Percentiles rank a stretch among this genome's conserved stretches.
phyloP scores from a whole-genome alignment of 2,113 vertebrate species.

The Perca fluviatilis region DNA sequence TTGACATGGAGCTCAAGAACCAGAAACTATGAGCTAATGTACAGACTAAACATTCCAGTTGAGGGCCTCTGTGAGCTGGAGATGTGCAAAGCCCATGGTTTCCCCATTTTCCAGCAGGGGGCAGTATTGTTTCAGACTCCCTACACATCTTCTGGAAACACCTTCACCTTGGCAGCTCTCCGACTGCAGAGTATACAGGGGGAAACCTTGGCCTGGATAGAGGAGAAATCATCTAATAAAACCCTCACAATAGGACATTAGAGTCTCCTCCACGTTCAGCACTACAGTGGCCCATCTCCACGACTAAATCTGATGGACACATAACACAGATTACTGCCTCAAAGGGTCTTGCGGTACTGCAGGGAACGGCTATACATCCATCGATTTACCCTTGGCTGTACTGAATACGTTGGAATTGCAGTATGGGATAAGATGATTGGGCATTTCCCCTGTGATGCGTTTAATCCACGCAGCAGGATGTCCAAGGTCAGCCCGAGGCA shows the following conservation, averaged over 20 bases:
- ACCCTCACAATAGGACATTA: slow-evolving; percentile 28
- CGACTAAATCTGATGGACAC: slow-evolving; percentile 16
- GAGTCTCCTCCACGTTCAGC: background rate
- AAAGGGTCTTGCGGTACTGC: background rate
- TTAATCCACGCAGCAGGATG: slow-evolving; percentile 8
- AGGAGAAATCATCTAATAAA: slow-evolving; percentile 18
- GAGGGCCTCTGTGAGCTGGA: background rate
- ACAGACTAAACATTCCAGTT: background rate
- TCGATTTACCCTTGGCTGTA: background rate
- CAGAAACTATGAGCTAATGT: background rate
- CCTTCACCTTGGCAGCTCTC: slow-evolving; percentile 37
- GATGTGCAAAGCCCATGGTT: background rate
- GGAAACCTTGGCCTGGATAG: slow-evolving; percentile 24
- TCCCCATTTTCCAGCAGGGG: slow-evolving; percentile 54
- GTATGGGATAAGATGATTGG: background rate
- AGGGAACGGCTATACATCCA: background rate
- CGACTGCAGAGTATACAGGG: background rate
- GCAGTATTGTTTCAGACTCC: slow-evolving; percentile 49
- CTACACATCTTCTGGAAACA: slow-evolving; percentile 7
- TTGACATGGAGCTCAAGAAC: background rate
- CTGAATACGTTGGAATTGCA: slow-evolving; percentile 1
- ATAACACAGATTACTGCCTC: slow-evolving; percentile 19
- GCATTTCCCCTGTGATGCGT: slow-evolving; percentile 9
- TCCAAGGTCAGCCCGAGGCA: slow-evolving; percentile 49
- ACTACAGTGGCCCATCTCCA: background rate